Base-by-base conservation (phyloP, 2,113 vertebrate genomes). In the Alethe diademata region DNA sequence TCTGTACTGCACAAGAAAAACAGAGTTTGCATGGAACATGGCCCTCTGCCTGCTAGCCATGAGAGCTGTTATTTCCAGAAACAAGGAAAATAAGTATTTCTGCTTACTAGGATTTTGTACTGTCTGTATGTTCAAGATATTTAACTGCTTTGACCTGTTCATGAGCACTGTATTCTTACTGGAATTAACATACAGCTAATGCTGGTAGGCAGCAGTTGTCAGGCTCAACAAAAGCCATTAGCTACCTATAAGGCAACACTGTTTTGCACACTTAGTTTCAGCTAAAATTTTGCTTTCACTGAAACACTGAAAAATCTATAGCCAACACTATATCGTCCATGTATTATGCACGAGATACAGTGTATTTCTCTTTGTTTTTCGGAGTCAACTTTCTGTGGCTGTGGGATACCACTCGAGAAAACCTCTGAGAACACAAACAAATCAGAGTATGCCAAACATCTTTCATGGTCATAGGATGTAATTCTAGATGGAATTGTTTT, bases 401-500 rank as follows among this genome's bases (percentile, higher is more conserved):
- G 22, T 62, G 36, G 35, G 9, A 26, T 29, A 50, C 6, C 17
- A 33, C 12, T 50, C 19, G 47, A 65, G 19, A 81, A 66, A 33
- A 60, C 7, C 7, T 25, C 24, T 73, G 81, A 73, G 60, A 88
- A 48, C 40, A 15, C 53, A 74, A 72, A 66, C 14, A 12, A 91
- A 91, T 67, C 54, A 90, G 35, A 79, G 28, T 17, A 16, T 18
- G 9, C 22, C 5, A 23, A 78, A 28, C 10, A 45, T 80, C 76
- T 82, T 72, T 57, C 23, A 56, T 23, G 19, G 36, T 70, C 43
- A 75, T 36, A 86, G 33, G 36, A 42, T 93, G 33, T n/a, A 83
- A 78, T 64, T 76, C 48, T 64, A 92, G 35, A 40, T 88, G 24
- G 36, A 88, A 64, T 93, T 93, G 26, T 66, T 95, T 92, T 94